Percentiles rank a stretch among this genome's conserved stretches.
Evolutionary conservation across 2,797 vertebrate species (phyloP).

Genomic region (Furcifer pardalis): DNA sequence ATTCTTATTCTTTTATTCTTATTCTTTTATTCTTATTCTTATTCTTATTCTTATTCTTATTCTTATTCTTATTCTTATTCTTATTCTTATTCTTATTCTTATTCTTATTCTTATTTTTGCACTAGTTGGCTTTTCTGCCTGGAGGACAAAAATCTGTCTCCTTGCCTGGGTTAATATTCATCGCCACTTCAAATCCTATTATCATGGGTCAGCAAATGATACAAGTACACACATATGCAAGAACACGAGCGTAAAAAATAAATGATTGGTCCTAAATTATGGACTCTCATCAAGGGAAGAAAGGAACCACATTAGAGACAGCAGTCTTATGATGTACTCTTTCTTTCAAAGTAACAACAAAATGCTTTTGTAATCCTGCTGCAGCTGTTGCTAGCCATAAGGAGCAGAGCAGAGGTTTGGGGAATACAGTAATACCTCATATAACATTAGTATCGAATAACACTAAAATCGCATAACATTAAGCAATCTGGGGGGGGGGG

Average conservation of each 20-base stretch:
- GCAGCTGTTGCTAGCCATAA: slow-evolving; percentile 64
- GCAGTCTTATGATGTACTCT: too few relatives aligned
- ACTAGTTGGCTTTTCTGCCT: slow-evolving; percentile 20
- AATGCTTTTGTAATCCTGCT: slow-evolving; percentile 8
- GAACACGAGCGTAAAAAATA: slow-evolving; percentile 17
- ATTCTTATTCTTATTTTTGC: too few relatives aligned
- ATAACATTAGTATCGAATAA: too few relatives aligned
- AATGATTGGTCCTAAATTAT: slow-evolving; percentile 62
- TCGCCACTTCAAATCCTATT: slow-evolving; percentile 65
- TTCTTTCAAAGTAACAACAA: not conserved
- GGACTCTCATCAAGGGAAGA: not conserved
- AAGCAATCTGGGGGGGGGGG: too few relatives aligned
- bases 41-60: too few relatives aligned
- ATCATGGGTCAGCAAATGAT: slow-evolving; percentile 14
- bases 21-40: too few relatives aligned
- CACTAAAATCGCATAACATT: too few relatives aligned
- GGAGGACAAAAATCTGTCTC: slow-evolving; percentile 18
- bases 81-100: too few relatives aligned
- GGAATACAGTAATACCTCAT: too few relatives aligned
- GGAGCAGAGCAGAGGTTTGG: not conserved
- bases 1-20: too few relatives aligned
- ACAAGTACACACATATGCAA: too few relatives aligned
- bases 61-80: too few relatives aligned
- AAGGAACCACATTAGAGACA: slow-evolving; percentile 21
- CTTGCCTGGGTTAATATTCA: slow-evolving; percentile 49